phyloP scores from a whole-genome alignment of 92 coral and sea anemone genomes.

The Porites rus region DNA sequence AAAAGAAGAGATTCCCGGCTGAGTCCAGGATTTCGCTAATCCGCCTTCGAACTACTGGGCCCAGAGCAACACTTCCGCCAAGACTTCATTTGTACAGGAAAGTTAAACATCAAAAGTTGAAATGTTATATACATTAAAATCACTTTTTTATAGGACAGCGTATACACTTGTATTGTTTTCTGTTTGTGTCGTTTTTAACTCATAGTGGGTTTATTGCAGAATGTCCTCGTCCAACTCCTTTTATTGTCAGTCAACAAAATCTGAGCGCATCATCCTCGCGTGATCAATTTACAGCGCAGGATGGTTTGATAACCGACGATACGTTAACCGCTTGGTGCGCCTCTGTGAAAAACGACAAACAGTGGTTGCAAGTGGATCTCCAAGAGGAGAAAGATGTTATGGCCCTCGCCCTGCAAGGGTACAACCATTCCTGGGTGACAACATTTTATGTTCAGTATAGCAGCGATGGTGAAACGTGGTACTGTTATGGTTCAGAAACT shows the following conservation, averaged over 20 bases:
- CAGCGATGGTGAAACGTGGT: conserved; percentile 68
- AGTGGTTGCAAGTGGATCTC: conserved; percentile 84
- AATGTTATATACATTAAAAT: too few species aligned
- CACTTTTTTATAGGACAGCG: not conserved
- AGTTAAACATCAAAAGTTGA: too few species aligned
- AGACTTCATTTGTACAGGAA: too few species aligned
- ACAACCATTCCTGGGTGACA: conserved; percentile 61
- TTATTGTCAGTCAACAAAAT: not conserved
- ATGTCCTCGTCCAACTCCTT: conserved; percentile 31
- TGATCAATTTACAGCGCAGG: not conserved
- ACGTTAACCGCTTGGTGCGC: conserved; percentile 77
- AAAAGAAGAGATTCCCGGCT: too few species aligned
- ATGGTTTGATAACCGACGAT: conserved; percentile 21
- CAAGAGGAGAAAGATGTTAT: conserved; percentile 55
- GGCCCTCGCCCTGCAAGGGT: conserved; percentile 83
- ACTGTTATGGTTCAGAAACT: conserved; percentile 77
- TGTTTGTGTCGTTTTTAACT: not conserved
- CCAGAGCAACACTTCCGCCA: too few species aligned
- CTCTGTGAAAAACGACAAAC: conserved; percentile 31
- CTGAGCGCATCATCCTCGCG: conserved; percentile 19
- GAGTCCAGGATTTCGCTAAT: too few species aligned
- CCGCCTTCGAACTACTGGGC: too few species aligned
- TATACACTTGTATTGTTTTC: not conserved
- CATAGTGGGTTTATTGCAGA: not conserved
- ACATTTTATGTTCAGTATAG: conserved; percentile 78